Percentiles rank a stretch among this genome's conserved stretches.
These are phyloP conservation scores for Lasioglossum lativentre DNA, from an alignment of 2,888 invertebrate genomes.

Conservation along the genomic window DNA sequence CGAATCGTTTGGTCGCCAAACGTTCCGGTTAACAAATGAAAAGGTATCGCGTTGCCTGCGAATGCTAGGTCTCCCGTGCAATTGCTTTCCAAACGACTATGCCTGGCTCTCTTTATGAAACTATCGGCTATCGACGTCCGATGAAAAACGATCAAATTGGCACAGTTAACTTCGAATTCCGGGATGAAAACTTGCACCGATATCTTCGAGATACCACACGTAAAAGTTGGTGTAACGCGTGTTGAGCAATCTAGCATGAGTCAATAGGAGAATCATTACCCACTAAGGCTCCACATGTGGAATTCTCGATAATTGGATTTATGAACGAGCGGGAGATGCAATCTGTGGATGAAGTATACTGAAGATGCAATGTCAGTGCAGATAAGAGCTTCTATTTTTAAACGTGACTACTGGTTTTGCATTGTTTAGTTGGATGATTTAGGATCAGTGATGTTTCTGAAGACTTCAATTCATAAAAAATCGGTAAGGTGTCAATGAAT, in stretches of 20 bases:
- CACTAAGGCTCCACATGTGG: background rate
- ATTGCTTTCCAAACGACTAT: background rate
- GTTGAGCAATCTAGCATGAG: background rate
- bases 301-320: background rate
- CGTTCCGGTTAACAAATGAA: background rate
- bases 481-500: background rate
- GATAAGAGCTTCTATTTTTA: slow-evolving; percentile 3
- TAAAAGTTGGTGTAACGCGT: background rate
- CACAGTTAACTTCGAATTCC: background rate
- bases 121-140: background rate
- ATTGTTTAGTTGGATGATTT: background rate
- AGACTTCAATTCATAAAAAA: no score
- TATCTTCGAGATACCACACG: background rate
- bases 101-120: background rate
- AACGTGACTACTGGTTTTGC: background rate
- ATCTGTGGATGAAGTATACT: background rate
- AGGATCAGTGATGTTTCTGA: background rate
- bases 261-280: background rate
- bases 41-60: background rate
- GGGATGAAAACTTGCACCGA: background rate
- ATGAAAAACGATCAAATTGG: background rate
- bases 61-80: background rate
- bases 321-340: background rate
- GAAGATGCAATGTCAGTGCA: background rate
- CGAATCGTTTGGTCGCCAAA: background rate